phyloP scores from a whole-genome alignment of 1,140 invertebrate genomes.

The Neotoxoptera formosana region DNA sequence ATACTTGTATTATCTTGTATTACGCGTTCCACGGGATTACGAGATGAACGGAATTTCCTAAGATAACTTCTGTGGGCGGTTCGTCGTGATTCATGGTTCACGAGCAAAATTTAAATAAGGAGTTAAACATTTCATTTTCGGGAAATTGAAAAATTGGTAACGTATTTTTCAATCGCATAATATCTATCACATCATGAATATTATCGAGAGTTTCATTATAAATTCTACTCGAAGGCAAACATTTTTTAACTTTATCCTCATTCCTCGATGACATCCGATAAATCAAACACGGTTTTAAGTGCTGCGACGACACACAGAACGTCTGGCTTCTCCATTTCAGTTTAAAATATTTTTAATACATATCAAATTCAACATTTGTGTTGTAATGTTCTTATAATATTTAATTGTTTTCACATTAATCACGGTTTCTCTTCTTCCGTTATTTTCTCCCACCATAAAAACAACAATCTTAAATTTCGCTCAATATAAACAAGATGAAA shows the following conservation, averaged over 20 bases:
- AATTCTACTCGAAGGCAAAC: neutral
- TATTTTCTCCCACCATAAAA: neutral
- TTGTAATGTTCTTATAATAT: neutral
- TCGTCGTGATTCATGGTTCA: no score
- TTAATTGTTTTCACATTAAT: neutral
- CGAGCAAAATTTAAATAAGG: neutral
- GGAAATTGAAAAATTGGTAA: neutral
- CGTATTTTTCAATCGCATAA: neutral
- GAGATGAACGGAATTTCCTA: no score
- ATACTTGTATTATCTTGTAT: neutral
- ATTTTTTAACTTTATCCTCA: no score
- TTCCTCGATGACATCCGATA: neutral
- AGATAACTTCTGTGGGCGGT: no score
- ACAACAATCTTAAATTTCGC: neutral
- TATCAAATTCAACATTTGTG: neutral
- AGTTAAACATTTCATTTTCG: neutral
- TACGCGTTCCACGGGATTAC: no score
- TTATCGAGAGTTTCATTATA: neutral
- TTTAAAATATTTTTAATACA: neutral
- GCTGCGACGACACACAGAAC: no score
- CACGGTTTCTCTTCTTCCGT: neutral
- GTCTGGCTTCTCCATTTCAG: neutral
- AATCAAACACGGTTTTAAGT: neutral
- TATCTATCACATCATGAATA: neutral
- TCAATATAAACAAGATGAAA: neutral